Conservation (phyloP, 2,113 vertebrate species). For the Gnathonemus echidnorhynchus region DNA sequence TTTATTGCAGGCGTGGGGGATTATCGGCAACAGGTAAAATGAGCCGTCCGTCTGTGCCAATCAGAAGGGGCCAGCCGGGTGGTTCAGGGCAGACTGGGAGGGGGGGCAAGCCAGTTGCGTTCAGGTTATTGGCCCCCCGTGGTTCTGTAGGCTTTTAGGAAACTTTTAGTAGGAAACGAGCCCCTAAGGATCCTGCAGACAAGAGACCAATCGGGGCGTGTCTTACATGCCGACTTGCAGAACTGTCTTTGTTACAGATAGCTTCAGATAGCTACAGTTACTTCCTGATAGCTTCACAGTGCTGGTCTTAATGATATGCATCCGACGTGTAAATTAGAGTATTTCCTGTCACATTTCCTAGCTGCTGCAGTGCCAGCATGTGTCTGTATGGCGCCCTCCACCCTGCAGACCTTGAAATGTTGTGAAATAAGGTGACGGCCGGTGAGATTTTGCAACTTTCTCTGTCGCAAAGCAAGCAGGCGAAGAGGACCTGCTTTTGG, state of each 20-base stretch:
- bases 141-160: not conserved
- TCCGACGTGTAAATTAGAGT: not conserved
- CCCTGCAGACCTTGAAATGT: not conserved
- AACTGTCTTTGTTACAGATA: not conserved
- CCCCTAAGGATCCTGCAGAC: not conserved
- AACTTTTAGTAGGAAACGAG: not conserved
- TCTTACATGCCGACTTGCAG: not conserved
- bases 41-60: not conserved
- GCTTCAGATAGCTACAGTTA: no score
- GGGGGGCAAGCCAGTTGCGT: not conserved
- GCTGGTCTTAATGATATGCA: not conserved
- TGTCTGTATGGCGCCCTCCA: not conserved
- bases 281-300: not conserved
- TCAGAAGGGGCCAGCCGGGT: not conserved
- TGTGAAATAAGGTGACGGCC: not conserved
- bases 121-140: not conserved
- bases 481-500: not conserved
- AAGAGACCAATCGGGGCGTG: not conserved
- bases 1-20: not conserved
- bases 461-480: not conserved
- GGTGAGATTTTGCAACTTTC: not conserved
- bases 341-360: not conserved
- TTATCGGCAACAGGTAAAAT: not conserved
- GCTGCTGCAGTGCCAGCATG: not conserved
- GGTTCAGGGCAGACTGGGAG: not conserved